Base-by-base conservation (phyloP, 2,797 vertebrate species). In the Ambastaia sidthimunki region DNA sequence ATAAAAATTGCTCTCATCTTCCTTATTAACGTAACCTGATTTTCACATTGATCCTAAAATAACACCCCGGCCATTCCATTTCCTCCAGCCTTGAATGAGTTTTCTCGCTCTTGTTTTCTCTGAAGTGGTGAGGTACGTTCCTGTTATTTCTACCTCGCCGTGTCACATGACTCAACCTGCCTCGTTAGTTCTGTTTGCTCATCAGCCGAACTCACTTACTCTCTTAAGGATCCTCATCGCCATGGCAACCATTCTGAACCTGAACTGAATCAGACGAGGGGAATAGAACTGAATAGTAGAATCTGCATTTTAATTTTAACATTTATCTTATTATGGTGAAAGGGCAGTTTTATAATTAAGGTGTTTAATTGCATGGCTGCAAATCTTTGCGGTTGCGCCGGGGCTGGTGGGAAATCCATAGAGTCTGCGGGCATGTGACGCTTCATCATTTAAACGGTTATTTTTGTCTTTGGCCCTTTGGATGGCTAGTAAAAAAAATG, bases 231-330 rank as follows among this genome's bases (percentile, higher is more conserved):
- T 77, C 75, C 44, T 31, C 62, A 89, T 92, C 86, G 85, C 91
- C 86, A 91, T 91, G 90, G 90, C 86, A 90, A 93, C 91, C 80
- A 48, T 68, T 84, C 77, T 85, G 54, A 80, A 87, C 87, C 86
- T 85, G 84, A 78, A 79, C 81, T 44, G 80, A 79, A 73, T 68
- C 81, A 78, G 65, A 44, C 74, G 68, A 52, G 55, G 68, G 19
- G 34, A 67, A 73, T 62, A 55, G 63, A 62, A 68, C 37, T 31
- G 69, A 69, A 76, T 72, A 37, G 65, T 82, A 44, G 57, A 68
- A 82, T 60, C 44, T 59, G 82, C 74, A 74, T 84, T 83, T 69
- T 84, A 82, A 84, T 84, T 85, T 81, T 74, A 80, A 84, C 78
- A 82, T 87, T 84, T 83, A 81, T 82, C 82, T 82, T 71, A 72